A percentile compares a stretch with the other conserved stretches of the same genome.
Conservation (phyloP, 2,113 vertebrate genomes). For the Canis aureus region DNA sequence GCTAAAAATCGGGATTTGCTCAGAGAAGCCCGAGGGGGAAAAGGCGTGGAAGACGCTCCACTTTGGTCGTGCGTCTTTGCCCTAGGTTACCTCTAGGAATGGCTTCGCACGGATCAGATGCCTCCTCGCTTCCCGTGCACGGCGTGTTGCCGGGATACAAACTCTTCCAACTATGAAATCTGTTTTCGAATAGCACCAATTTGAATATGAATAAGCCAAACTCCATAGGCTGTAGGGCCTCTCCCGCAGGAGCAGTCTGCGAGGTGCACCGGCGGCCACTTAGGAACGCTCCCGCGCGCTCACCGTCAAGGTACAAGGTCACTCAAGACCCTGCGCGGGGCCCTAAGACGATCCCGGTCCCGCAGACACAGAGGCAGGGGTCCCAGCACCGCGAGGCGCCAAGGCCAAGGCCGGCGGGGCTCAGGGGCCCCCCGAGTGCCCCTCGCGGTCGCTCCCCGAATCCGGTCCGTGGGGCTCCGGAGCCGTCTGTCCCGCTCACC, state of each 20-base stretch:
- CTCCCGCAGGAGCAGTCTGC: neutral
- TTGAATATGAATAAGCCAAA: neutral
- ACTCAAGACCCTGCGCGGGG: neutral
- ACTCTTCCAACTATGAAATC: neutral
- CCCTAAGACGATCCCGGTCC: neutral
- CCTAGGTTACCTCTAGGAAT: neutral
- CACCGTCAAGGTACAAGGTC: neutral
- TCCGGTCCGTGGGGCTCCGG: neutral
- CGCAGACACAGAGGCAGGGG: neutral
- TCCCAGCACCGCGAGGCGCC: neutral
- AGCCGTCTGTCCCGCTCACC: neutral
- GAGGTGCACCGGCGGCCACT: neutral
- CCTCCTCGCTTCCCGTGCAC: neutral
- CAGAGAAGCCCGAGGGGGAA: neutral
- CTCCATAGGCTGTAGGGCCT: neutral
- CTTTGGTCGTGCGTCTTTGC: neutral
- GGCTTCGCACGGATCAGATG: neutral
- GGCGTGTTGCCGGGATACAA: neutral
- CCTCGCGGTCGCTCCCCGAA: too few species aligned
- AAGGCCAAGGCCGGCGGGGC: neutral
- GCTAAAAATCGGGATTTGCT: neutral
- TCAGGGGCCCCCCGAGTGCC: too few species aligned
- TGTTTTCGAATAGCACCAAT: neutral
- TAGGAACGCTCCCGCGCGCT: neutral
- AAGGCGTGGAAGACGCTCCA: fast-evolving